Evolutionary conservation across 1,140 invertebrate species (phyloP), one percentile per base, ranked within the genome.

Genomic region (Globodera rostochiensis): DNA sequence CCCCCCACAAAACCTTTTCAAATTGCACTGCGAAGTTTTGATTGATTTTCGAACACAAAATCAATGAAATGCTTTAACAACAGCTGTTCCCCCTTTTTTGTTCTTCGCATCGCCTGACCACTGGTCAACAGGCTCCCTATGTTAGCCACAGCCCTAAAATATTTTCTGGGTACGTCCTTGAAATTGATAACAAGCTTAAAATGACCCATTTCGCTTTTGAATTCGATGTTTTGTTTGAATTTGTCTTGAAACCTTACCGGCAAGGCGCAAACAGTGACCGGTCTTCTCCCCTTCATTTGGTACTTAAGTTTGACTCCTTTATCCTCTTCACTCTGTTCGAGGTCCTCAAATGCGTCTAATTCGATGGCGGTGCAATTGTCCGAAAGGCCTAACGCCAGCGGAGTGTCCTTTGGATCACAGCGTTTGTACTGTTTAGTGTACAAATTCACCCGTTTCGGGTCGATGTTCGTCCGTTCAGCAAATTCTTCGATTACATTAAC

Each of bases 281-380:
- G 80, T 13, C 60, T 82, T 45, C 25, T 73, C 9, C 80, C 81
- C 46, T 82, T 82, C 46, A 71, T 57, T 46, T 73, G 70, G 64
- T 64, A 82, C 71, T 82, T 82, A 21, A 82, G 77, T 64, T 46
- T 8, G 57, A 82, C 19, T 21, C 25, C 82, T 67, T 67, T 64
- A 36, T 36, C 36, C 6, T 7, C 15, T 25, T 71, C 77, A 25
- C 45, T 50, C 47, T n/a, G 45, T 53, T 77, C 79, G 25, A 50
- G 66, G 47, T 82, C 80, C 69, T 82, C 81, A 64, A 73, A 82
- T 25, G 73, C 78, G 19, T 82, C 81, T 45, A 82, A 49, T 7
- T 81, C 78, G 66, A 57, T 50, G 13, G 25, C 60, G 36, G 47
- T 66, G 19, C 9, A 47, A 50, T 49, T 49, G 60, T 60, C 57